Base-by-base conservation (phyloP, 2,888 invertebrate genomes). In the Drosophila parthenogenetica region DNA sequence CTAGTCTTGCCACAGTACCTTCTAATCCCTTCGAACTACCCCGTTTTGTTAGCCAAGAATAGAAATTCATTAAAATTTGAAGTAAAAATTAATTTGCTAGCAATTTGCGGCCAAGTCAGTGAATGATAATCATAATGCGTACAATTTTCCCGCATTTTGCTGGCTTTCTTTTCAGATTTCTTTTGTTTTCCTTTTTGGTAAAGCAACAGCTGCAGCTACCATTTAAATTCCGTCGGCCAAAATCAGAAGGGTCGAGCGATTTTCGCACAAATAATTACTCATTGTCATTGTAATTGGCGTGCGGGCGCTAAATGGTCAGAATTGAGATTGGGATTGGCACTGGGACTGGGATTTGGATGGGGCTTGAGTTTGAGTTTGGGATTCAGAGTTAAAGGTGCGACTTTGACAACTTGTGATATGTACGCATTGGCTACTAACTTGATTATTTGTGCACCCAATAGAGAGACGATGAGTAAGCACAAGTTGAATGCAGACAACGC, bases 221-320 rank as follows among this genome's bases (percentile, higher is more conserved):
- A 81, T 87, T 86, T 81, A 73, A 81, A 83, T 83, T 79, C 69
- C 64, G 58, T 43, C 32, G 58, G 49, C 48, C 22, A 45, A 70
- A 65, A 51, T 53, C 54, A 49, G 39, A 29, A 60, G 43, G 54
- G 46, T 68, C 68, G 68, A 67, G 55, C 67, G 82, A 80, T 88
- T 74, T 83, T 35, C 35, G 83, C 76, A 70, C 74, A 75, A 87
- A 83, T 86, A 79, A 87, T 89, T 89, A 87, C 83, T 85, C 87
- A 85, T 80, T 88, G 86, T 88, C 83, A 83, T 88, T 90, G 74
- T 89, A 88, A 88, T 89, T 87, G 87, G 77, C 79, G 85, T 77
- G 79, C 85, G 79, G 77, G 82, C 84, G 84, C 77, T 87, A 86
- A 87, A 87, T 83, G 76, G 69, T 82, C 59, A 49, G 40, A 17